Evolutionary conservation across 2,888 invertebrate species (phyloP).

Genomic region (Adelphocoris suturalis): DNA sequence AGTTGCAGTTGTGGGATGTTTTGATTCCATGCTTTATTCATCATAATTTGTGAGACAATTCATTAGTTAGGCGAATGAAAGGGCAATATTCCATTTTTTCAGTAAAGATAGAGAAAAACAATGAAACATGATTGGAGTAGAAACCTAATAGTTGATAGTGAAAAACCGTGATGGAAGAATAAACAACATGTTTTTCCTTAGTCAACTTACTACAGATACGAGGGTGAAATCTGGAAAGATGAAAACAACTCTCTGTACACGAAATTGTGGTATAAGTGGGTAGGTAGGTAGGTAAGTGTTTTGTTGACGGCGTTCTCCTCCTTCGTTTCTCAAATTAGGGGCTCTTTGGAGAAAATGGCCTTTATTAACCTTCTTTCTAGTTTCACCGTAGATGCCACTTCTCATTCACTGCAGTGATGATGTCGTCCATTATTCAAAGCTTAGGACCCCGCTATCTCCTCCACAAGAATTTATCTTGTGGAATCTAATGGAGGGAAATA

Average conservation of each 20-base stretch:
- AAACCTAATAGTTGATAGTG: too few species aligned
- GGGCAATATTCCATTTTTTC: too few species aligned
- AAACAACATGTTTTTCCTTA: too few species aligned
- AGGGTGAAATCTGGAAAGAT: neutral
- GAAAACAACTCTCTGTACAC: neutral
- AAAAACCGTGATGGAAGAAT: too few species aligned
- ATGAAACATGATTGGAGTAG: too few species aligned
- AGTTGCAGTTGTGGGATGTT: too few species aligned
- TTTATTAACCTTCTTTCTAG: constrained; percentile 7
- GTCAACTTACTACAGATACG: too few species aligned
- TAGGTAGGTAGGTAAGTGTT: neutral
- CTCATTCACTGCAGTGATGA: constrained; percentile 5
- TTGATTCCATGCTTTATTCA: too few species aligned
- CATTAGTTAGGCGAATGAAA: too few species aligned
- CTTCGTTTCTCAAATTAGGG: constrained; percentile 20
- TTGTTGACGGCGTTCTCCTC: neutral
- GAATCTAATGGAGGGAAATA: constrained; percentile 15
- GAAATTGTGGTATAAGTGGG: neutral
- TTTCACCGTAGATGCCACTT: neutral
- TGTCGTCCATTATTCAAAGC: neutral
- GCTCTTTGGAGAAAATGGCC: neutral
- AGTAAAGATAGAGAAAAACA: too few species aligned
- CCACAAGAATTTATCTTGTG: neutral
- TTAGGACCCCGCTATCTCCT: neutral
- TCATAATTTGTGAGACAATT: too few species aligned